Evolutionary conservation across 2,888 invertebrate genomes (phyloP).

Genomic region (Drosophila recens): DNA sequence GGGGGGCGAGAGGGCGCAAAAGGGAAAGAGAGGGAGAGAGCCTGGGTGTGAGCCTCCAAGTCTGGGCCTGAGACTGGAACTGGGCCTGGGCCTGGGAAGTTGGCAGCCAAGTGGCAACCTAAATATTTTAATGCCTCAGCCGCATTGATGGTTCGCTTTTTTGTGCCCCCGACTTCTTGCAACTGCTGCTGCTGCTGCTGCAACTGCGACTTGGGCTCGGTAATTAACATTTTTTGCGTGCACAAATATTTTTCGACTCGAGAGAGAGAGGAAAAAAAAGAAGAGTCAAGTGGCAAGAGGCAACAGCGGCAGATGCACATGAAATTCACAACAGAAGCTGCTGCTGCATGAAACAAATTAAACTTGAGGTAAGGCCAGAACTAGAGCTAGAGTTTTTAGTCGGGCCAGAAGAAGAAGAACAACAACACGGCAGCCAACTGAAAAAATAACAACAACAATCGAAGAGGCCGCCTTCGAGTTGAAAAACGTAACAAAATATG

Average conservation of each 20-base stretch:
- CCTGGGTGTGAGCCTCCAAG: constrained; percentile 39
- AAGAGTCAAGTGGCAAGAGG: constrained; percentile 20
- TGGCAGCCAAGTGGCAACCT: constrained; percentile 64
- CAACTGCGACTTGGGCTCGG: constrained; percentile 55
- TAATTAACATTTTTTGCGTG: constrained; percentile 81
- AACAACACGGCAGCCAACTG: constrained; percentile 67
- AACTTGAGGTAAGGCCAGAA: constrained; percentile 69
- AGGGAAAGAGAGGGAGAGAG: constrained; percentile 1
- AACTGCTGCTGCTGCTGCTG: neutral
- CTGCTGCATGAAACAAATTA: constrained; percentile 57
- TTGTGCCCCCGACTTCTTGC: constrained; percentile 40
- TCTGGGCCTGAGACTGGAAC: constrained; percentile 46
- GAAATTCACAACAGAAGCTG: constrained; percentile 77
- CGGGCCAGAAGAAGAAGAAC: neutral
- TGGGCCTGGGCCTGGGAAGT: constrained; percentile 65
- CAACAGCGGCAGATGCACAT: constrained; percentile 68
- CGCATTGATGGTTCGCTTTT: constrained; percentile 79
- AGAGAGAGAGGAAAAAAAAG: constrained; percentile 45
- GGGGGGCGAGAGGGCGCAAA: neutral
- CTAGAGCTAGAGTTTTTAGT: constrained; percentile 9
- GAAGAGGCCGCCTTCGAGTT: constrained; percentile 48
- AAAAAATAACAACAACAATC: constrained; percentile 78
- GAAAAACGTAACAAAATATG: constrained; percentile 80
- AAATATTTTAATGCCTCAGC: constrained; percentile 76
- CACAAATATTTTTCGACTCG: constrained; percentile 80